These are phyloP conservation scores for Camptogramma bilineatum DNA, from an alignment of 2,888 invertebrate species.

Conservation along the genomic window DNA sequence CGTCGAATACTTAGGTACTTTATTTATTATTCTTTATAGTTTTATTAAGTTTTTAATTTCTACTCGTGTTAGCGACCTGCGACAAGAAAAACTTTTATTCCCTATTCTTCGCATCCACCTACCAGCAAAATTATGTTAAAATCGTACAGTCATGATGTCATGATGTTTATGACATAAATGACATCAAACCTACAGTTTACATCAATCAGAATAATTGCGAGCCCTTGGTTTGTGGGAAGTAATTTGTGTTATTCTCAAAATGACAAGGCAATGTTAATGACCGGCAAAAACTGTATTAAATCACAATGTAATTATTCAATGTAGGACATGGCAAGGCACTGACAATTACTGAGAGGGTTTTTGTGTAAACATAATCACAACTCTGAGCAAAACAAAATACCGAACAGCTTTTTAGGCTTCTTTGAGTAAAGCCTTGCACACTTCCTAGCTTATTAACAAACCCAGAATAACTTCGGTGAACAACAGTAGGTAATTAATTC, in stretches of 20 bases:
- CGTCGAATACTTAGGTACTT: too few species aligned
- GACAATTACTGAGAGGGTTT: constrained; percentile 14
- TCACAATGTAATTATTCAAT: constrained; percentile 12
- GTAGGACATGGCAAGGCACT: constrained; percentile 10
- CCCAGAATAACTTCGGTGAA: neutral
- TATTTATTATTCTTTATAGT: too few species aligned
- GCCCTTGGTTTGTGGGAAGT: constrained; percentile 45
- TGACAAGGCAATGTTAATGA: constrained; percentile 39
- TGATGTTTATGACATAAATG: constrained; percentile 12
- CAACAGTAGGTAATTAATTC: neutral
- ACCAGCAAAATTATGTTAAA: neutral
- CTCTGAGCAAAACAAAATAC: neutral
- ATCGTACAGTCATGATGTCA: constrained; percentile 12
- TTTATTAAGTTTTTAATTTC: too few species aligned
- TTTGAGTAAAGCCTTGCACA: constrained; percentile 1
- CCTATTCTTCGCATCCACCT: neutral
- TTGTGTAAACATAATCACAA: constrained; percentile 8
- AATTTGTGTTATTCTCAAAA: constrained; percentile 36
- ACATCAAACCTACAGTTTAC: constrained; percentile 21
- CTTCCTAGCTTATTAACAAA: neutral
- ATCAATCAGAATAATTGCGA: constrained; percentile 35
- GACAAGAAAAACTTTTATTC: neutral
- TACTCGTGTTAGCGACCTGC: too few species aligned
- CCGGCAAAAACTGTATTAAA: constrained; percentile 37
- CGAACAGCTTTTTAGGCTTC: constrained; percentile 10